Evolutionary conservation across 2,797 vertebrate species (phyloP), one percentile per base, ranked within the genome.

Genomic region (Hozukius guyotensis): DNA sequence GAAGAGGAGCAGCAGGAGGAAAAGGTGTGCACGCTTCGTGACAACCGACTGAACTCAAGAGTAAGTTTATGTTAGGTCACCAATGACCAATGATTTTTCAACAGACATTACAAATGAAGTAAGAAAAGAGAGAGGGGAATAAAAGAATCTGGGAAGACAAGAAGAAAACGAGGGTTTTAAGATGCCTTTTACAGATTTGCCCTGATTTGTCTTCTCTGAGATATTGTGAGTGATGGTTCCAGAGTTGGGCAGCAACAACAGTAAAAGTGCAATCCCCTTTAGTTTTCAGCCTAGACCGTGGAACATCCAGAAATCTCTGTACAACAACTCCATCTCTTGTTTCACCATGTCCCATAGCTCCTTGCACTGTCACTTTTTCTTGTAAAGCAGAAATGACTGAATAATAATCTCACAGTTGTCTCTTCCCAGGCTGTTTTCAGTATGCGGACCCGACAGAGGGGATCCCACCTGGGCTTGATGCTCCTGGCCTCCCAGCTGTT

Each of bases 401-500:
- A 38, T 65, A 4, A 27, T 18, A 9, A 25, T 31, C 10, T 36
- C 3, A 4, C 34, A 3, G 11, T 34, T 27, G 6, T 65, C 5
- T 76, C 60, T n/a, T 13, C 5, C 0, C 55, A 73, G 72, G 18
- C 14, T 83, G 24, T 77, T 65, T 68, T 72, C 69, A 95, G 71
- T 0, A 99, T 99, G 98, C 92, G 94, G 3, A 87, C 78, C 85
- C 91, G 97, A 60, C 94, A 93, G 1, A 95, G 96, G 86, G 92
- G 95, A 49, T 77, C 93, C 62, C 93, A 93, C 1, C 34, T 95
- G 29, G 98, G 98, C 22, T 78, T 99, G 67, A 64, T 99, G 63
- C 77, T 99, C 56, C 94, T 99, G 72, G 94, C 96, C 75, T 96
- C 95, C 83, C 97, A 99, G 84, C 78, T 99, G 65, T 95, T 95